A percentile compares a stretch with the other conserved stretches of the same genome.
phyloP scores from a whole-genome alignment of 2,113 vertebrate genomes.

The Zosterops borbonicus region DNA sequence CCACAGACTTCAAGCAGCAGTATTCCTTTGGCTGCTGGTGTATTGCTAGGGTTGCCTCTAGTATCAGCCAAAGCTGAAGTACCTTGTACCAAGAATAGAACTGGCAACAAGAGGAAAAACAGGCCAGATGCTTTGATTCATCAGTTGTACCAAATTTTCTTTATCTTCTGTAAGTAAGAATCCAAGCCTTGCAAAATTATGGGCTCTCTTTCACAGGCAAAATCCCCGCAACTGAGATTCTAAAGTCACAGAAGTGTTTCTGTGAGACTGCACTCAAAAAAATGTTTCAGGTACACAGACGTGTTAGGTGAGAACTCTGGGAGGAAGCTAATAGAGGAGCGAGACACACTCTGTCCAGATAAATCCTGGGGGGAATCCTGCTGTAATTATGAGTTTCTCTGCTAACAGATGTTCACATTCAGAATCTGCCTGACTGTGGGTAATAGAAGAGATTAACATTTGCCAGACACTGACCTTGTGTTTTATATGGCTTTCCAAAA shows the following conservation, averaged over 20 bases:
- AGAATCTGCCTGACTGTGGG: not conserved
- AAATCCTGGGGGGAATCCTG: not conserved
- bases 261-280: not conserved
- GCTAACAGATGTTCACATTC: not conserved
- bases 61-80: not conserved
- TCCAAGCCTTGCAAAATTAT: not conserved
- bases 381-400: not conserved
- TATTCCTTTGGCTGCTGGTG: not conserved
- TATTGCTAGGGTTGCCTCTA: not conserved
- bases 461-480: not conserved
- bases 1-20: not conserved
- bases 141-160: not conserved
- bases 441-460: not conserved
- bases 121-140: not conserved
- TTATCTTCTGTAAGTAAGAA: not conserved
- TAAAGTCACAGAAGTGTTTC: not conserved
- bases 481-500: conserved; percentile 33
- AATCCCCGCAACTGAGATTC: not conserved
- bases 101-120: not conserved
- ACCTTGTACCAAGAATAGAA: not conserved
- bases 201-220: not conserved
- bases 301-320: not conserved
- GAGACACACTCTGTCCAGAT: not conserved
- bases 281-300: not conserved
- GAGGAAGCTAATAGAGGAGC: not conserved